A percentile compares a stretch with the other conserved stretches of the same genome.
Conservation (phyloP, 1,140 invertebrate species). For the Caerostris extrusa region DNA sequence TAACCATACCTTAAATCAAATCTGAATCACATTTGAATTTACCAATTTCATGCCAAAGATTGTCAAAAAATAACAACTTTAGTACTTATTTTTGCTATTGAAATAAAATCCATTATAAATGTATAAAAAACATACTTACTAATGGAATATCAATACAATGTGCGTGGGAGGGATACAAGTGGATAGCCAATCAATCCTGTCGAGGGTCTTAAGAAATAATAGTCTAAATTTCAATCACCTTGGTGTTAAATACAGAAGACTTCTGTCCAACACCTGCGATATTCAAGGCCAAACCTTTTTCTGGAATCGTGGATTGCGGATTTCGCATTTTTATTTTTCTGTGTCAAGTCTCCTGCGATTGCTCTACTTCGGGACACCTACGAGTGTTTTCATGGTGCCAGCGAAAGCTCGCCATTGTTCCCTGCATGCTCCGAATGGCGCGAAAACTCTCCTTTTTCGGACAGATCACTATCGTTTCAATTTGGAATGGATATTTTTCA, state of each 20-base stretch:
- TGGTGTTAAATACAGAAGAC: conserved; percentile 45
- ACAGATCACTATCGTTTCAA: conserved; percentile 51
- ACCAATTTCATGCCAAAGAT: too few relatives aligned
- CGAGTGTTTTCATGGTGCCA: neutral
- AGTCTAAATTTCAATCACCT: conserved; percentile 10
- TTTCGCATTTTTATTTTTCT: conserved; percentile 28
- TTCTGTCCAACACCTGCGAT: neutral
- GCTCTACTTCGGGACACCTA: conserved; percentile 47
- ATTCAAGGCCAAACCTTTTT: conserved; percentile 46
- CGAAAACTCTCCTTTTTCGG: conserved; percentile 48
- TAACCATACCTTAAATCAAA: too few relatives aligned
- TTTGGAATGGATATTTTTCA: neutral
- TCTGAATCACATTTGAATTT: too few relatives aligned
- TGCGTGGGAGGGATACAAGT: neutral
- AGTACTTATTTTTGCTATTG: too few relatives aligned
- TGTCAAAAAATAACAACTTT: too few relatives aligned
- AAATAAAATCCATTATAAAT: too few relatives aligned
- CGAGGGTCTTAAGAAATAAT: neutral
- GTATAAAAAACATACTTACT: too few relatives aligned
- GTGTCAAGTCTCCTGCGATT: neutral
- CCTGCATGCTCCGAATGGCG: conserved; percentile 13
- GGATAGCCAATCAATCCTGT: neutral
- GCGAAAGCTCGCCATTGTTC: conserved; percentile 32
- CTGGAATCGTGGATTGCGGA: neutral
- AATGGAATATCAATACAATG: too few relatives aligned